These are phyloP conservation scores for Yoshiicerus persimilis DNA, from an alignment of 1,140 invertebrate species.

Conservation along the genomic window DNA sequence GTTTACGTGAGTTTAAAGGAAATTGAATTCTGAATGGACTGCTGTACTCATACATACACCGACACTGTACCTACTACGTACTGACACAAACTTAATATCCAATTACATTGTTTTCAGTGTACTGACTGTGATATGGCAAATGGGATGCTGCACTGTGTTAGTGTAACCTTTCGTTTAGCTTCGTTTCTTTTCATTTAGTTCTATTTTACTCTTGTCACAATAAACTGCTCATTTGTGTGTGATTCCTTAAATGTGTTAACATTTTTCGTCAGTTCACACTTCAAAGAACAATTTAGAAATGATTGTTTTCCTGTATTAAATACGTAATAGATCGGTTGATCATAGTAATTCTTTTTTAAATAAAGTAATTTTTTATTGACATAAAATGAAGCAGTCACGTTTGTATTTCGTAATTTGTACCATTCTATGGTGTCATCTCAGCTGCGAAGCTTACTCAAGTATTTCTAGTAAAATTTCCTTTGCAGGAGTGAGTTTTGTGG, in stretches of 20 bases:
- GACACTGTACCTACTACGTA: background rate
- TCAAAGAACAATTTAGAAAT: background rate
- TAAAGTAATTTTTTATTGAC: background rate
- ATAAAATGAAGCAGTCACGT: background rate
- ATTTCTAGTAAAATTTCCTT: background rate
- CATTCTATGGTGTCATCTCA: background rate
- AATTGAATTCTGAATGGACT: background rate
- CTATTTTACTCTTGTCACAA: background rate
- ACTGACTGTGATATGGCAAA: background rate
- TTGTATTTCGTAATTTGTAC: background rate
- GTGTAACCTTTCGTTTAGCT: background rate
- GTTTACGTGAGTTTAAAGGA: background rate
- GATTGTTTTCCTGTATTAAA: background rate
- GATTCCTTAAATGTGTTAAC: background rate
- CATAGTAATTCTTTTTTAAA: background rate
- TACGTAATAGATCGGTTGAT: background rate
- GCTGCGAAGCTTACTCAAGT: background rate
- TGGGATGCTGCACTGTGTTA: background rate
- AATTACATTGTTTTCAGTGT: background rate
- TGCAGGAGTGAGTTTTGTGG: background rate
- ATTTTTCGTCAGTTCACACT: background rate
- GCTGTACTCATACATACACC: too few species aligned
- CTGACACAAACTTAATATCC: background rate
- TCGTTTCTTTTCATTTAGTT: background rate
- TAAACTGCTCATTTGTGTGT: background rate